phyloP scores from a whole-genome alignment of 2,113 vertebrate genomes.

The Oncorhynchus gorbuscha region DNA sequence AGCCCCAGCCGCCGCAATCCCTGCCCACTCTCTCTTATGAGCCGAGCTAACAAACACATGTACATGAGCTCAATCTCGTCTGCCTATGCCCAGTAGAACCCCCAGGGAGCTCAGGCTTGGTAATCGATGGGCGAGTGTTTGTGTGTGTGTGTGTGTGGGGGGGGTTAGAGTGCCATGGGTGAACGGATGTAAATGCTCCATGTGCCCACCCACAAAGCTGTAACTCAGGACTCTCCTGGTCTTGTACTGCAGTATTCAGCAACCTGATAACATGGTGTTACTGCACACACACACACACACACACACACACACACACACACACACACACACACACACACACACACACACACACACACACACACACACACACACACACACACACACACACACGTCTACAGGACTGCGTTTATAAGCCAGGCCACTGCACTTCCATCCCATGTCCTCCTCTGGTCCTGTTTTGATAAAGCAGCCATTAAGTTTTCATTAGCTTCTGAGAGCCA shows the following conservation, averaged over 20 bases:
- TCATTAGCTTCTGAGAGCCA: not conserved
- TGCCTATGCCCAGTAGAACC: not conserved
- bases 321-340: no score
- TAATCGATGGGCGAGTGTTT: not conserved
- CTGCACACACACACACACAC: not conserved
- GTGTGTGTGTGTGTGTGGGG: not conserved
- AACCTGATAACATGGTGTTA: not conserved
- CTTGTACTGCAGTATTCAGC: not conserved
- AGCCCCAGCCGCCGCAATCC: not conserved
- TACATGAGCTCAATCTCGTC: not conserved
- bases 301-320: not conserved
- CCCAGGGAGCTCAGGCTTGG: not conserved
- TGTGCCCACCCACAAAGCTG: not conserved
- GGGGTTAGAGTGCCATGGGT: not conserved
- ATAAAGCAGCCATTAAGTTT: no score
- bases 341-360: not conserved
- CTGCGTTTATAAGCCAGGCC: no score
- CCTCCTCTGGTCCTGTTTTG: no score
- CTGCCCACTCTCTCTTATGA: conserved; percentile 6
- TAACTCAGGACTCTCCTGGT: not conserved
- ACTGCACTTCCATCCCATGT: no score
- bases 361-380: no score
- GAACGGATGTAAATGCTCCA: not conserved
- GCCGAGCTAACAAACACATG: not conserved
- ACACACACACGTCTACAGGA: no score